phyloP scores from a whole-genome alignment of 2,113 vertebrate genomes.

The Empidonax traillii region DNA sequence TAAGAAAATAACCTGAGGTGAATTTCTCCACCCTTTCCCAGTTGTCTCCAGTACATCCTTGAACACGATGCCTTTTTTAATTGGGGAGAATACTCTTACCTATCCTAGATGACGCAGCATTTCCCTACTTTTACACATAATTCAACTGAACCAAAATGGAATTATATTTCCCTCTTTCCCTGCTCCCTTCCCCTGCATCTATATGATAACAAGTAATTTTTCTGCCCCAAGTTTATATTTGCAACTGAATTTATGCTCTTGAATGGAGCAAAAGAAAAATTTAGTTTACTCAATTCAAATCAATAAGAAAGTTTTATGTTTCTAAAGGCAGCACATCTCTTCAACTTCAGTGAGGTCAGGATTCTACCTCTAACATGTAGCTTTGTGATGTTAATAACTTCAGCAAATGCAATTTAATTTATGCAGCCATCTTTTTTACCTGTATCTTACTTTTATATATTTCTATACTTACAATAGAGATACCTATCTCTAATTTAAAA shows the following conservation, averaged over 20 bases:
- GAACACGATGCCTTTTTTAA: not conserved
- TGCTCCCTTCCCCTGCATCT: not conserved
- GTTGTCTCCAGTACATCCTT: not conserved
- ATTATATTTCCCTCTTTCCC: not conserved
- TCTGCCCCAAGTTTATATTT: not conserved
- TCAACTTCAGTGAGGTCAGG: conserved; percentile 10
- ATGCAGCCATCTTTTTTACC: conserved; percentile 49
- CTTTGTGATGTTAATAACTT: conserved; percentile 66
- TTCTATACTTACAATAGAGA: conserved; percentile 55
- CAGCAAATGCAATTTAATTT: conserved; percentile 50
- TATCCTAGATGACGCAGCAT: not conserved
- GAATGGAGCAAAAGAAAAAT: not conserved
- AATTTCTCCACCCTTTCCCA: not conserved
- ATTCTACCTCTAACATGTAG: conserved; percentile 27
- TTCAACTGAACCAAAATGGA: not conserved
- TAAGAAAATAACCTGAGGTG: not conserved
- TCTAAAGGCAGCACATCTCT: conserved; percentile 2
- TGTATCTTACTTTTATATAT: conserved; percentile 46
- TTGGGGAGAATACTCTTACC: not conserved
- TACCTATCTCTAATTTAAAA: conserved; percentile 43
- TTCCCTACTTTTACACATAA: not conserved
- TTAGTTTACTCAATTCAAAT: conserved; percentile 33
- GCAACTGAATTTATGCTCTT: not conserved
- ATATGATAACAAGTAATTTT: not conserved
- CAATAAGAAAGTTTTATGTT: not conserved